Evolutionary conservation across 2,113 vertebrate genomes (phyloP), one percentile per base, ranked within the genome.

Genomic region (Aythya baeri): DNA sequence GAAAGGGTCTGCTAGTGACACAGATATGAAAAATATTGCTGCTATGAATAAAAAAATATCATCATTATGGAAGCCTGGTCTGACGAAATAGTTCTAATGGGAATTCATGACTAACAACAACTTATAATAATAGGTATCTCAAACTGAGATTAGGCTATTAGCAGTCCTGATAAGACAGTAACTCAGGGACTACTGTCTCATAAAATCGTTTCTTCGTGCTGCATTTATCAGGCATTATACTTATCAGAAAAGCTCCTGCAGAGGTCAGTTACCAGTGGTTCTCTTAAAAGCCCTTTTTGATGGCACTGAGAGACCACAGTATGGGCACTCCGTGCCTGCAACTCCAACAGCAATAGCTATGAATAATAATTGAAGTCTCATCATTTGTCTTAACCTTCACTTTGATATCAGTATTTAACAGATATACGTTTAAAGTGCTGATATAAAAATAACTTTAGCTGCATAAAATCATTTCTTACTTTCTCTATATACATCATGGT

Each of bases 181-280:
- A 75, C 32, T 87, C 27, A n/a, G 50, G 34, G 71, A 73, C 23
- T 86, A 54, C 12, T 20, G 9, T 55, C 31, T 91, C 59, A 85
- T 26, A 78, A 73, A 95, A 93, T 94, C 67, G 62, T 54, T 95
- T 93, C 67, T 86, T 91, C 59, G 80, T 44, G 50, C n/a, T 4
- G 2, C 43, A 67, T 77, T 90, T 80, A 86, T 84, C 54, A 88
- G 58, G 21, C 21, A 43, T 43, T 61, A 70, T 27, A 57, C 41
- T 68, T 25, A 1, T 44, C n/a, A 66, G 44, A 91, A n/a, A 82
- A 50, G 20, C 68, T 68, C 58, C 62, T 85, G 38, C 79, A 87
- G 36, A 89, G 85, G 13, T 38, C 59, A 70, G 75, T 87, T 76
- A 88, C 22, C 31, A 65, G 18, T 9, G 13, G 31, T 58, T 86